A percentile compares a stretch with the other conserved stretches of the same genome.
Evolutionary conservation across 2,113 vertebrate genomes (phyloP).

Genomic region (pig (Sus scrofa)): DNA sequence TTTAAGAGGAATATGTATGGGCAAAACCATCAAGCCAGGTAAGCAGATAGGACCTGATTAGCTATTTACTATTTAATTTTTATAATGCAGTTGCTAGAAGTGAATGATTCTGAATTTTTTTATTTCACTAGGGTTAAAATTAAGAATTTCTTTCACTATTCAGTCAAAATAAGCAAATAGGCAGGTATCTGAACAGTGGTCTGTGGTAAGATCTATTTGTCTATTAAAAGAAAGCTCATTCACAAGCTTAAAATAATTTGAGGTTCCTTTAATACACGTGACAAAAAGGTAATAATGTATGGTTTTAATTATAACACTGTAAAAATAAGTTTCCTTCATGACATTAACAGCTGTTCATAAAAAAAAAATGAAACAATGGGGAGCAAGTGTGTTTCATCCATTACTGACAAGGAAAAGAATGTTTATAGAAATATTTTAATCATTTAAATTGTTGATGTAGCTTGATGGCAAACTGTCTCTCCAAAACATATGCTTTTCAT

Average conservation of each 20-base stretch:
- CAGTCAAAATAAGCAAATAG: background rate
- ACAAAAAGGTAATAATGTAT: conserved; percentile 86
- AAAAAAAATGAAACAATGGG: conserved; percentile 81
- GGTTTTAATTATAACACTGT: conserved; percentile 77
- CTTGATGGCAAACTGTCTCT: conserved; percentile 87
- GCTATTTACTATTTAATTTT: conserved; percentile 78
- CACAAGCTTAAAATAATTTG: conserved; percentile 74
- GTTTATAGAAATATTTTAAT: conserved; percentile 82
- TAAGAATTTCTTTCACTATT: background rate
- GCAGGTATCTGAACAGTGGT: background rate
- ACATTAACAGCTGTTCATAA: conserved; percentile 86
- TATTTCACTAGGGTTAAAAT: background rate
- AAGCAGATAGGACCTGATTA: conserved; percentile 68
- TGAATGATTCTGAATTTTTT: conserved; percentile 11
- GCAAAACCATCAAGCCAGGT: conserved; percentile 80
- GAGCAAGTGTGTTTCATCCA: conserved; percentile 77
- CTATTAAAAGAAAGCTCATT: conserved; percentile 50
- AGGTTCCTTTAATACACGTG: conserved; percentile 69
- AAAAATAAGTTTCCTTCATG: conserved; percentile 67
- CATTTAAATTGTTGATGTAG: conserved; percentile 88
- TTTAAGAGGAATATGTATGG: conserved; percentile 79
- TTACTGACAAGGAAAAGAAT: conserved; percentile 83
- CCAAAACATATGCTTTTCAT: conserved; percentile 87
- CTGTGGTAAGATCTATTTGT: background rate
- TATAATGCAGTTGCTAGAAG: conserved; percentile 75